phyloP scores from a whole-genome alignment of 2,888 invertebrate species.

The Lasioglossum oenotherae region DNA sequence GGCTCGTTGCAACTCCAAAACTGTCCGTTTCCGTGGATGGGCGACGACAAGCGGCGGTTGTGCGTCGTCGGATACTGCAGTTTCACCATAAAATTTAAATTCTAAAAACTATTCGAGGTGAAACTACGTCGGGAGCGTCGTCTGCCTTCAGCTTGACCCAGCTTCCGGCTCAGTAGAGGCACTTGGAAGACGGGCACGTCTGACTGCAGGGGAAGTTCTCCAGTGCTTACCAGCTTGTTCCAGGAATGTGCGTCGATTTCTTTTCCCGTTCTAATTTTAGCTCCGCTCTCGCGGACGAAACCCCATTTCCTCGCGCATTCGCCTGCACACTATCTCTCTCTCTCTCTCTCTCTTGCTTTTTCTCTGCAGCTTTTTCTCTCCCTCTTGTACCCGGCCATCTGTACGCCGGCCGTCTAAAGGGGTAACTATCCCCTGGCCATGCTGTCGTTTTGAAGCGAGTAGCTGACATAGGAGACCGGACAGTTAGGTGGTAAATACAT shows the following conservation, averaged over 20 bases:
- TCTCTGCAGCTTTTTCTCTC: background rate
- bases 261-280: conserved; percentile 66
- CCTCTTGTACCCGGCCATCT: background rate
- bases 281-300: conserved; percentile 35
- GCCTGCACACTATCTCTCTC: background rate
- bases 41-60: too few relatives aligned
- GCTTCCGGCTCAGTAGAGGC: conserved; percentile 62
- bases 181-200: conserved; percentile 64
- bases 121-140: conserved; percentile 38
- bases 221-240: conserved; percentile 73
- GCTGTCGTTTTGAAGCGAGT: conserved; percentile 46
- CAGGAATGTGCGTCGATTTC: conserved; percentile 78
- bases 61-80: background rate
- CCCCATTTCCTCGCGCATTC: conserved; percentile 43
- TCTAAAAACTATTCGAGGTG: conserved; percentile 44
- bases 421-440: conserved; percentile 51
- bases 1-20: conserved; percentile 17
- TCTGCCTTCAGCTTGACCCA: conserved; percentile 59
- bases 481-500: conserved; percentile 68
- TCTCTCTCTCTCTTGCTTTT: background rate
- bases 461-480: conserved; percentile 41
- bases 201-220: conserved; percentile 73
- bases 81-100: conserved; percentile 63
- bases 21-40: background rate
- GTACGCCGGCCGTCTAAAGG: conserved; percentile 27